A percentile compares a stretch with the other conserved stretches of the same genome.
Evolutionary conservation across 2,113 vertebrate genomes (phyloP).

Genomic region (Verasper variegatus): DNA sequence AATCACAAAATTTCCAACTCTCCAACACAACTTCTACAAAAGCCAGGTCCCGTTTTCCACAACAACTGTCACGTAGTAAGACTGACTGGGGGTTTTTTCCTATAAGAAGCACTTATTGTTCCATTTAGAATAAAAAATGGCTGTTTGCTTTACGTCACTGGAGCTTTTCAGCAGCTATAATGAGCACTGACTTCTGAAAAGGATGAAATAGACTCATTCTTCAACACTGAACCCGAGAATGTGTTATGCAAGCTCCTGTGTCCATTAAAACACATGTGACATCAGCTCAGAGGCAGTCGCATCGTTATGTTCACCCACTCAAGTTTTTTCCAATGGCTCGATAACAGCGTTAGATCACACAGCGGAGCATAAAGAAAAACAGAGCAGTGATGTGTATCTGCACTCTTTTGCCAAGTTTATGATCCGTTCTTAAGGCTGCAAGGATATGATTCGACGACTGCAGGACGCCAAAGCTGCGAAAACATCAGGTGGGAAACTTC

Average conservation of each 20-base stretch:
- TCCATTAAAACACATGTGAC: slow-evolving; percentile 53
- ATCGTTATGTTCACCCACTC: slow-evolving; percentile 43
- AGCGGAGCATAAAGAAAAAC: neutral
- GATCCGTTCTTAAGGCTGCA: neutral
- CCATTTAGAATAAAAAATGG: slow-evolving; percentile 29
- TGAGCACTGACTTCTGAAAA: slow-evolving; percentile 23
- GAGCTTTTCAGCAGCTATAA: slow-evolving; percentile 49
- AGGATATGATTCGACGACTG: neutral
- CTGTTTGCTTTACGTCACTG: slow-evolving; percentile 36
- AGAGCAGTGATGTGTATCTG: slow-evolving; percentile 2
- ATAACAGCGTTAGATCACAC: slow-evolving; percentile 16
- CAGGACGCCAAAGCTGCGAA: slow-evolving; percentile 3
- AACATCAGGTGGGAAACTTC: slow-evolving; percentile 22
- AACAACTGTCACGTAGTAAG: slow-evolving; percentile 6
- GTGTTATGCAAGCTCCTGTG: slow-evolving; percentile 15
- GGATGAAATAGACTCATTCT: slow-evolving; percentile 40
- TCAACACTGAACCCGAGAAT: slow-evolving; percentile 22
- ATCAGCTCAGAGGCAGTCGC: slow-evolving; percentile 42
- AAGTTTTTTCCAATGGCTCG: slow-evolving; percentile 34
- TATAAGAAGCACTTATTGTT: slow-evolving; percentile 23
- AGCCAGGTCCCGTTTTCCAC: slow-evolving; percentile 47
- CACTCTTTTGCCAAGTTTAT: neutral
- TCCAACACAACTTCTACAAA: slow-evolving; percentile 27
- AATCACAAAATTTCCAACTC: slow-evolving; percentile 20
- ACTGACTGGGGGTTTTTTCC: slow-evolving; percentile 9